phyloP scores from a whole-genome alignment of 2,113 vertebrate genomes.

The Vombatus ursinus region DNA sequence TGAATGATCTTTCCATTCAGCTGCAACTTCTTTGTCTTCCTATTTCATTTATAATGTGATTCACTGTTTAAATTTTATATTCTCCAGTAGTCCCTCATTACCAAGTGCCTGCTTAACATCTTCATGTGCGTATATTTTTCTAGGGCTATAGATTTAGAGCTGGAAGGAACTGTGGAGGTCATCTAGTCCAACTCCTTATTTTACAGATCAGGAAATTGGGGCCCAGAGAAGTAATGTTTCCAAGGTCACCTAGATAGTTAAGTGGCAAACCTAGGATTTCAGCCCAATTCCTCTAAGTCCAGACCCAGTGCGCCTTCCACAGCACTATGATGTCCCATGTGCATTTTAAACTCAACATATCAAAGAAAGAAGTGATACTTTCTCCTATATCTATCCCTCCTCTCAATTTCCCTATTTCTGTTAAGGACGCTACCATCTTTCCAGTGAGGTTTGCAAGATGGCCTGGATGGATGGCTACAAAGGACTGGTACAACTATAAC shows the following conservation, averaged over 20 bases:
- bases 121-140: background rate
- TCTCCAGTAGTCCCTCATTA: background rate
- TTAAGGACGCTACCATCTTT: background rate
- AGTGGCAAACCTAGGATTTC: no score
- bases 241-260: background rate
- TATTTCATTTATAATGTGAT: background rate
- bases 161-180: background rate
- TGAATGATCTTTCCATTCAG: background rate
- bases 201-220: background rate
- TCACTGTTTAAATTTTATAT: background rate
- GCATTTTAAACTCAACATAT: background rate
- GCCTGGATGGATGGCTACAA: no score
- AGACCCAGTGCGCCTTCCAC: background rate
- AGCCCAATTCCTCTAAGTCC: no score
- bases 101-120: background rate
- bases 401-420: background rate
- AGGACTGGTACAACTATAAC: no score
- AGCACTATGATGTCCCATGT: background rate
- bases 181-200: background rate
- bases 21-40: background rate
- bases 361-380: background rate
- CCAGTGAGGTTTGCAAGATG: background rate
- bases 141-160: background rate
- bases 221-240: background rate
- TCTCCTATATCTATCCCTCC: background rate